phyloP scores from a whole-genome alignment of 2,797 vertebrate species.

The Myotis pilosus region DNA sequence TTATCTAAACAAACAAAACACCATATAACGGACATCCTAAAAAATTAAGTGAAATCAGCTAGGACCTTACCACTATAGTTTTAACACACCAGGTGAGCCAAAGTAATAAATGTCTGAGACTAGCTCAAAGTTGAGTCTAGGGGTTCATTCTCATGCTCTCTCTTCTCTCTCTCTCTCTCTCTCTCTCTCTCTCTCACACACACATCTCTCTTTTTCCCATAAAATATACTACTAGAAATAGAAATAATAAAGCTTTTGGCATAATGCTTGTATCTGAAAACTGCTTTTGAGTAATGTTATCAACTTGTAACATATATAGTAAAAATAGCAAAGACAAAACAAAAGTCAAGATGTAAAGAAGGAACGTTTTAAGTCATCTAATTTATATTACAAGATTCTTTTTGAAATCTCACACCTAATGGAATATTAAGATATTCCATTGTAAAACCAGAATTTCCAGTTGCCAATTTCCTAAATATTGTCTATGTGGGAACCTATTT shows the following conservation, averaged over 20 bases:
- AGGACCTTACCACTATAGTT: background rate
- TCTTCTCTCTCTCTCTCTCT: background rate
- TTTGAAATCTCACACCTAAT: background rate
- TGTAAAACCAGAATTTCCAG: constrained; percentile 6
- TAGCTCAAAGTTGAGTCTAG: background rate
- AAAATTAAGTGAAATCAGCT: background rate
- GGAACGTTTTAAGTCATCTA: background rate
- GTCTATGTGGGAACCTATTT: background rate
- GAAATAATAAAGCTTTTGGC: constrained; percentile 7
- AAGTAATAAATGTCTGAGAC: background rate
- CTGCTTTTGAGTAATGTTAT: background rate
- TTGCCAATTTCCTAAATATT: background rate
- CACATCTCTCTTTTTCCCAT: background rate
- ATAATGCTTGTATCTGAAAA: constrained; percentile 8
- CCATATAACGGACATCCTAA: background rate
- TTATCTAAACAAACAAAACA: background rate
- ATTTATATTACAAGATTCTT: background rate
- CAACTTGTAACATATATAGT: constrained; percentile 15
- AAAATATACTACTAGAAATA: constrained; percentile 2
- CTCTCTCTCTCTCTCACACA: background rate
- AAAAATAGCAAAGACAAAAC: constrained; percentile 8
- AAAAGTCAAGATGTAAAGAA: constrained; percentile 15
- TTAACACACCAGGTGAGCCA: background rate
- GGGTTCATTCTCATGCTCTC: background rate
- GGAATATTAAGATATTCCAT: background rate